Percentiles rank a stretch among this genome's conserved stretches.
These are phyloP conservation scores for Maccullochella peelii DNA, from an alignment of 2,113 vertebrate genomes.

Conservation along the genomic window DNA sequence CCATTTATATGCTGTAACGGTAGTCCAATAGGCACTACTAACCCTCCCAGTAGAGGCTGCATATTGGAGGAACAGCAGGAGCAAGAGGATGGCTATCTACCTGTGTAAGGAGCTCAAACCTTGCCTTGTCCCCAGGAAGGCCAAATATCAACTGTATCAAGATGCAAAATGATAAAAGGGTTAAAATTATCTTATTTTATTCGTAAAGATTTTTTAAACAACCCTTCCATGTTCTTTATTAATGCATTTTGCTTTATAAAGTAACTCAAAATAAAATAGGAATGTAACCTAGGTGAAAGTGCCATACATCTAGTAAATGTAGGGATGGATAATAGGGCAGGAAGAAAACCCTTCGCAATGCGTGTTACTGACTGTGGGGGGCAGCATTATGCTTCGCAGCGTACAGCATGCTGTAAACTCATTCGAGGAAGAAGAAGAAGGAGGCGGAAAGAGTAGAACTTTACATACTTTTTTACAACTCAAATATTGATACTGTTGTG, in stretches of 20 bases:
- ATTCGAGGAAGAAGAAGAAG: slow-evolving; percentile 4
- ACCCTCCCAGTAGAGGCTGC: neutral
- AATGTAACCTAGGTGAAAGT: neutral
- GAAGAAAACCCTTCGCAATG: neutral
- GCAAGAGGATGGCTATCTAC: too few species aligned
- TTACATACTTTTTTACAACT: neutral
- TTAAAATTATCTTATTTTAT: neutral
- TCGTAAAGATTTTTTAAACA: neutral
- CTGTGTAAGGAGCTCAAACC: too few species aligned
- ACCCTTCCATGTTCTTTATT: neutral
- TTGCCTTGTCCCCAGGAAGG: neutral
- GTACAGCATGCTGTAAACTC: neutral
- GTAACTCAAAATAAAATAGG: too few species aligned
- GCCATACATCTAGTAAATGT: too few species aligned
- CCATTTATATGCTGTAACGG: neutral
- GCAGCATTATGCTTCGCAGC: neutral
- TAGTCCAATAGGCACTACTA: neutral
- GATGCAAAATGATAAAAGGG: neutral
- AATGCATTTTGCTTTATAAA: neutral
- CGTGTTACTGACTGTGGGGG: neutral
- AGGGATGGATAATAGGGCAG: neutral
- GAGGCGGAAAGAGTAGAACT: neutral
- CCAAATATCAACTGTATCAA: too few species aligned
- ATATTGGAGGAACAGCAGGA: too few species aligned
- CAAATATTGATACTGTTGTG: neutral